A percentile compares a stretch with the other conserved stretches of the same genome.
phyloP scores from a whole-genome alignment of 2,888 invertebrate species.

The Lasioglossum vierecki region DNA sequence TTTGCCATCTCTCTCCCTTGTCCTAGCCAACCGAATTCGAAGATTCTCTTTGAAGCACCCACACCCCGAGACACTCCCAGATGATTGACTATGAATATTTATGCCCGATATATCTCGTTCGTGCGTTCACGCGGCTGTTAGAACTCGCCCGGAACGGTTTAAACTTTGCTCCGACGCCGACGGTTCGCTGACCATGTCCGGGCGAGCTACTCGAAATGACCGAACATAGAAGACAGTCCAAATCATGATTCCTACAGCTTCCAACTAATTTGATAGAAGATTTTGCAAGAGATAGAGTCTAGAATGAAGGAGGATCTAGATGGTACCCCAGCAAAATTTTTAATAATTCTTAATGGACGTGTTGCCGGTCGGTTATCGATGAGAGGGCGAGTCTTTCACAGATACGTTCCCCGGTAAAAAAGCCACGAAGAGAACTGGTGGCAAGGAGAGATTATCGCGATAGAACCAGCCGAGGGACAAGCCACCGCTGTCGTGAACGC shows the following conservation, averaged over 20 bases:
- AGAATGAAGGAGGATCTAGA: neutral
- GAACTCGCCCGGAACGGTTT: constrained; percentile 24
- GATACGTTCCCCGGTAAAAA: neutral
- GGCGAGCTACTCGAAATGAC: neutral
- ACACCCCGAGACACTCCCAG: constrained; percentile 47
- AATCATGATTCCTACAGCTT: neutral
- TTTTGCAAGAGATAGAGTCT: neutral
- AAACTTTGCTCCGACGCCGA: neutral
- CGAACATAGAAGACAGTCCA: neutral
- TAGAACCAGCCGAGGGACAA: neutral
- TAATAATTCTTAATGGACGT: constrained; percentile 17
- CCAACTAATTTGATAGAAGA: neutral
- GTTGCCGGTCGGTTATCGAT: neutral
- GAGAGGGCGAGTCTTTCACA: neutral
- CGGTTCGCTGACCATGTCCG: neutral
- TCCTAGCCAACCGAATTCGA: constrained; percentile 54
- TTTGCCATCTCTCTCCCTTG: constrained; percentile 11
- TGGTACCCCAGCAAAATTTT: neutral
- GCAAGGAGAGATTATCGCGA: neutral
- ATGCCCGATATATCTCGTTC: constrained; percentile 43
- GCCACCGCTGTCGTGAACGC: constrained; percentile 38
- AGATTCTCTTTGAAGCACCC: constrained; percentile 56
- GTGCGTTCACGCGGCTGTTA: constrained; percentile 44
- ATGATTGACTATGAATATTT: constrained; percentile 62
- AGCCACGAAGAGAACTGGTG: neutral